Conservation (phyloP, 2,113 vertebrate species). For the Notothenia rossii region DNA sequence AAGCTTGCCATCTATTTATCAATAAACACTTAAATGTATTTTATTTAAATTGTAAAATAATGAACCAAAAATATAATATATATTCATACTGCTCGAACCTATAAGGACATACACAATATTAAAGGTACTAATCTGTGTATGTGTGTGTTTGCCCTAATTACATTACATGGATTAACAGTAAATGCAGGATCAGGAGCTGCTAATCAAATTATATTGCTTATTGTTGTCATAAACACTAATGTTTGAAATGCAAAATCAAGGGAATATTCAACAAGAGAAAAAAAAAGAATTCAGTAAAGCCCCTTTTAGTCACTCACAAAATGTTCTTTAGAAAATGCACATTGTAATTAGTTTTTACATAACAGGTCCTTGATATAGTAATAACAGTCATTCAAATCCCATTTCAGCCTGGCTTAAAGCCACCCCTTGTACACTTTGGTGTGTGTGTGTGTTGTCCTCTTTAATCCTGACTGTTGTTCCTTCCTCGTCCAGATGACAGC, state of each 20-base stretch:
- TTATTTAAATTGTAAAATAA: not conserved
- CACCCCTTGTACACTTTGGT: not conserved
- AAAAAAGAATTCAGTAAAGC: not conserved
- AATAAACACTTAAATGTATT: too few relatives aligned
- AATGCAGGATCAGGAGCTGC: not conserved
- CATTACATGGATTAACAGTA: not conserved
- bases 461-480: slow-evolving; percentile 26
- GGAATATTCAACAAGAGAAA: not conserved
- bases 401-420: slow-evolving; percentile 1
- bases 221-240: not conserved
- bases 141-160: not conserved
- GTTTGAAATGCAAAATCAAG: not conserved
- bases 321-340: not conserved
- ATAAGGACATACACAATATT: not conserved
- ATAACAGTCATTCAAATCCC: not conserved
- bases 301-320: not conserved
- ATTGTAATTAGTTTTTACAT: not conserved
- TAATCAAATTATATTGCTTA: not conserved
- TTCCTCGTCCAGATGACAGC: slow-evolving; percentile 91
- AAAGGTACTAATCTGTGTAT: not conserved
- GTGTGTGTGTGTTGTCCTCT: not conserved
- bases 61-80: not conserved
- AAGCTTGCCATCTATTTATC: not conserved
- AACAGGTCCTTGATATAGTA: not conserved
- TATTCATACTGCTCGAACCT: not conserved